A percentile compares a stretch with the other conserved stretches of the same genome.
These are phyloP conservation scores for Pristiophorus japonicus DNA, from an alignment of 2,113 vertebrate genomes.

Conservation along the genomic window DNA sequence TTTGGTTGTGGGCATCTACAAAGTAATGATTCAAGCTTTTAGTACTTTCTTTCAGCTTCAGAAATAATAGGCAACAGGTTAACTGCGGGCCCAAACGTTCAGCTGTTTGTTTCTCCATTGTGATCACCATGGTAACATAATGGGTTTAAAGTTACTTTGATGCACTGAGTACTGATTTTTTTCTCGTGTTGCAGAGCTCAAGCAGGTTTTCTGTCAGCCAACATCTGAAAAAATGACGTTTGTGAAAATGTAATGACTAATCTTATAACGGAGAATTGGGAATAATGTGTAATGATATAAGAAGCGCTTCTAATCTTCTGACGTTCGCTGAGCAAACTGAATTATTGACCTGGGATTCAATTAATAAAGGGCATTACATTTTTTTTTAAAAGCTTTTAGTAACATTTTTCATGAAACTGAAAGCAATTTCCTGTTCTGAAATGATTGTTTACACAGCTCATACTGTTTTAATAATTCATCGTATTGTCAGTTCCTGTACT, in stretches of 20 bases:
- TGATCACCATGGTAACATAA: not conserved
- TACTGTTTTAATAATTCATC: not conserved
- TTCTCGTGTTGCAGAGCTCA: not conserved
- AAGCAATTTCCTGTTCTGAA: conserved; percentile 4
- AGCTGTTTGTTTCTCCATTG: not conserved
- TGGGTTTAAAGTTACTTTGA: not conserved
- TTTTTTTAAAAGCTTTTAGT: not conserved
- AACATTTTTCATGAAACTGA: not conserved
- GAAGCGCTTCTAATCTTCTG: no score
- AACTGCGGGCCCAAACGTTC: not conserved
- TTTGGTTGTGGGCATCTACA: not conserved
- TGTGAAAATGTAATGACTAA: not conserved
- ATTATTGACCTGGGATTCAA: conserved; percentile 7
- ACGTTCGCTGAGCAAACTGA: not conserved
- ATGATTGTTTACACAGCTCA: not conserved
- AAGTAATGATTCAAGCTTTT: not conserved
- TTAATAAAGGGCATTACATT: not conserved
- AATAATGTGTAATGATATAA: not conserved
- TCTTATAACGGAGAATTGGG: not conserved
- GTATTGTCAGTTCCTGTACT: not conserved
- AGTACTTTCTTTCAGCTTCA: not conserved
- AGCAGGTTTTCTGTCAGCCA: conserved; percentile 1
- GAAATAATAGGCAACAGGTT: not conserved
- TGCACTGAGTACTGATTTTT: not conserved
- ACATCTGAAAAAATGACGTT: not conserved